Percentiles rank a stretch among this genome's conserved stretches.
These are phyloP conservation scores for Tricholaema leucomelas DNA, from an alignment of 2,113 vertebrate genomes.

Conservation along the genomic window DNA sequence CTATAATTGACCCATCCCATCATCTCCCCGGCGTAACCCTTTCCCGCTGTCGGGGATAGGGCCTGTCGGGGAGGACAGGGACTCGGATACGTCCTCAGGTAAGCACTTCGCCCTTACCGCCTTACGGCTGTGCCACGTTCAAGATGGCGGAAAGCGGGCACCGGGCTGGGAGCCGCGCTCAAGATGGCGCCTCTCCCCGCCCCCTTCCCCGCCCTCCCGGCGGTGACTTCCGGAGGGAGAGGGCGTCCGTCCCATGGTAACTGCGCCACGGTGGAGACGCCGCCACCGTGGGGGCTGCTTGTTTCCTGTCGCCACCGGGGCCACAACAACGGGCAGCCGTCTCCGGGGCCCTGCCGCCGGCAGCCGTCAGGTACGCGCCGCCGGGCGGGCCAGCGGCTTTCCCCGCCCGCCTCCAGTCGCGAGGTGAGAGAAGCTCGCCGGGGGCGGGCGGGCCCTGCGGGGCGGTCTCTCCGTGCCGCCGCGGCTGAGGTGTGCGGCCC, in stretches of 20 bases:
- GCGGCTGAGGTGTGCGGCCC: background rate
- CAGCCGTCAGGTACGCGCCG: background rate
- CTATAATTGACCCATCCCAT: rapidly evolving
- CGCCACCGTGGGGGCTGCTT: background rate
- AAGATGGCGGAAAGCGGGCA: background rate
- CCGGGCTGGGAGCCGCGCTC: background rate
- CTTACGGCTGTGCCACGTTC: background rate
- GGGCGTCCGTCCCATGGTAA: slow-evolving; percentile 64
- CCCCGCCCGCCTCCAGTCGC: background rate
- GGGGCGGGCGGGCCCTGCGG: background rate
- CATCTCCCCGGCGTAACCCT: background rate
- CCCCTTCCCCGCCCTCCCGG: background rate
- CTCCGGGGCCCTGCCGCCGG: background rate
- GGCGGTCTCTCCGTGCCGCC: background rate
- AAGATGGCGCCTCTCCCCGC: slow-evolving; percentile 4
- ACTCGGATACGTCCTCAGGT: rapidly evolving
- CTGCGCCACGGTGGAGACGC: slow-evolving; percentile 54
- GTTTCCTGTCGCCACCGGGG: slow-evolving; percentile 10
- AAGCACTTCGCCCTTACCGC: rapidly evolving
- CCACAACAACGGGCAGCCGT: background rate
- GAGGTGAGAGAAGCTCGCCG: background rate
- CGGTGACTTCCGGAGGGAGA: slow-evolving; percentile 57
- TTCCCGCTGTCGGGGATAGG: rapidly evolving
- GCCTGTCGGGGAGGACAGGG: too few relatives aligned
- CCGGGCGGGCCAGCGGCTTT: background rate